phyloP scores from a whole-genome alignment of 1,140 invertebrate species.

The Metopolophium dirhodum region DNA sequence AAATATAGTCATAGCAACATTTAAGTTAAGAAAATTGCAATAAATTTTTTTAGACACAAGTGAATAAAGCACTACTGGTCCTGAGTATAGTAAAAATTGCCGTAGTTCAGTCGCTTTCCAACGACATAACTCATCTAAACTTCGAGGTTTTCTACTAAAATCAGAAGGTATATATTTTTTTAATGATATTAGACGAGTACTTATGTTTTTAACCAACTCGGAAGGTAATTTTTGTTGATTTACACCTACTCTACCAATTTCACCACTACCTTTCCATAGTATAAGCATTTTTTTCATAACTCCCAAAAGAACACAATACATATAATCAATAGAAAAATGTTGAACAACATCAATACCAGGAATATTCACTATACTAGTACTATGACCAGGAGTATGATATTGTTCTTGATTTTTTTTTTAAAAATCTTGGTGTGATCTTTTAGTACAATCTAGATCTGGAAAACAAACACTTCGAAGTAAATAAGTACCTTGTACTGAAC shows the following conservation, averaged over 20 bases:
- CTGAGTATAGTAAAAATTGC: too few species aligned
- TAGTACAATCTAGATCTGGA: neutral
- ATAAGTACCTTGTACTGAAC: neutral
- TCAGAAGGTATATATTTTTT: neutral
- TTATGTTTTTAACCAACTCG: neutral
- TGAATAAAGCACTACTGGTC: neutral
- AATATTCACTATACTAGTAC: neutral
- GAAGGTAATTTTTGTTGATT: too few species aligned
- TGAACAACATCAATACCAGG: neutral
- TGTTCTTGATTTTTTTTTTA: neutral
- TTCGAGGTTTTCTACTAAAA: neutral
- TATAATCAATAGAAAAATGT: conserved; percentile 26
- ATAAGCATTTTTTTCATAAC: neutral
- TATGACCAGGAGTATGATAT: neutral
- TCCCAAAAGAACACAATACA: conserved; percentile 22
- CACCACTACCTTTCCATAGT: neutral
- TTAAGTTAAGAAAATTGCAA: neutral
- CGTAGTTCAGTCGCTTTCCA: too few species aligned
- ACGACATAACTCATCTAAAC: neutral
- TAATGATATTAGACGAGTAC: neutral
- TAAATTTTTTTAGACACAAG: neutral
- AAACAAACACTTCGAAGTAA: neutral
- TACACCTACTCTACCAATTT: neutral
- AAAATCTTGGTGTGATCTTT: neutral
- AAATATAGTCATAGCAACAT: neutral